These are phyloP conservation scores for Caligus rogercresseyi DNA, from an alignment of 1,140 invertebrate genomes.

Conservation along the genomic window DNA sequence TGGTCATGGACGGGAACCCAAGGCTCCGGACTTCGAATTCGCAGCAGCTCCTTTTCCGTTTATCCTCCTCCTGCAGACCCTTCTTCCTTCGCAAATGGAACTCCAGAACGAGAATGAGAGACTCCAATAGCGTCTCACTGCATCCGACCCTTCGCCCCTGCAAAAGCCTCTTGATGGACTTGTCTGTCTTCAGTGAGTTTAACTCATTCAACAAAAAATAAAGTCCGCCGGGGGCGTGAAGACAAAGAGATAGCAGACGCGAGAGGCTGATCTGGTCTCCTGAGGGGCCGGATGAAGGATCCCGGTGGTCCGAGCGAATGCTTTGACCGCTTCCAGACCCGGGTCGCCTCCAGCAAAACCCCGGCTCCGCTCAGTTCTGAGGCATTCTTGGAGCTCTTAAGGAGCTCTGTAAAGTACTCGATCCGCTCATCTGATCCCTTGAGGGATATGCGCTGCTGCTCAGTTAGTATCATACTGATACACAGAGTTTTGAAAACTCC, in stretches of 20 bases:
- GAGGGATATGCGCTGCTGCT: conserved; percentile 9
- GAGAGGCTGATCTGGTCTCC: not conserved
- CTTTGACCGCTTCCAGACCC: not conserved
- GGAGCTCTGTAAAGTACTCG: conserved; percentile 11
- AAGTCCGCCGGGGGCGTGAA: not conserved
- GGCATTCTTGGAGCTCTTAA: conserved; percentile 1
- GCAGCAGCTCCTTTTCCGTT: not conserved
- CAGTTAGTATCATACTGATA: not conserved
- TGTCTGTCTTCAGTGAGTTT: not conserved
- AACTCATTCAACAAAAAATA: not conserved
- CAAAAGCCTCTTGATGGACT: not conserved
- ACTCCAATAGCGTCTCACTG: not conserved
- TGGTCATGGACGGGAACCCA: not conserved
- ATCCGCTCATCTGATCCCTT: conserved; percentile 5
- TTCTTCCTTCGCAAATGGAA: not conserved
- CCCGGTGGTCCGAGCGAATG: not conserved
- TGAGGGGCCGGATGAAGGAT: too few species aligned
- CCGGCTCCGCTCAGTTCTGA: not conserved
- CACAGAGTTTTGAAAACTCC: too few species aligned
- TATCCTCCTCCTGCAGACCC: not conserved
- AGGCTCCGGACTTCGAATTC: not conserved
- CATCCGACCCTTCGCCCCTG: not conserved
- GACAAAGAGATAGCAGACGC: not conserved
- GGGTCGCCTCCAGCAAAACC: conserved; percentile 1
- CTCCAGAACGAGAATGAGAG: not conserved